Conservation (phyloP, 1,140 invertebrate genomes). For the Danaus melanippus region DNA sequence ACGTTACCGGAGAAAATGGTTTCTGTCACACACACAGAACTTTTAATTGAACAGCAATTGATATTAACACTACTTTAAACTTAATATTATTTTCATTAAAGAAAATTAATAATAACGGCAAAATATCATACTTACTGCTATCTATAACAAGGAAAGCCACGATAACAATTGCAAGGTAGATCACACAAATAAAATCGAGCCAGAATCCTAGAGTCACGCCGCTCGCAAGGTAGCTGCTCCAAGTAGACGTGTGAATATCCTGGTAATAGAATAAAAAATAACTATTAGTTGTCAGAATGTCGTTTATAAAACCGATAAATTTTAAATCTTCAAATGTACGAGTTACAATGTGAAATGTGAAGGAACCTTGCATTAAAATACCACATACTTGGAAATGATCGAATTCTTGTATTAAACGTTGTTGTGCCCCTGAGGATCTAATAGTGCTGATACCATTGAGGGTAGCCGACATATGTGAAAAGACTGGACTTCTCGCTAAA, state of each 20-base stretch:
- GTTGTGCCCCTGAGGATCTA: constrained; percentile 78
- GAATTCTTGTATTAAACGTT: constrained; percentile 80
- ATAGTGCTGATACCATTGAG: constrained; percentile 87
- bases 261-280: constrained; percentile 11
- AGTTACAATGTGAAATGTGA: no score
- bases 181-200: constrained; percentile 77
- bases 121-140: constrained; percentile 49
- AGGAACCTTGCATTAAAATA: no score
- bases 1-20: constrained; percentile 76
- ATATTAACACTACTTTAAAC: no score
- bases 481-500: constrained; percentile 83
- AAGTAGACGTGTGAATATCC: constrained; percentile 66
- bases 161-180: constrained; percentile 72
- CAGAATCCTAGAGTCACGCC: constrained; percentile 71
- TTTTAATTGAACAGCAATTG: no score
- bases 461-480: constrained; percentile 85
- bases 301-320: no score
- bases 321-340: no score
- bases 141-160: constrained; percentile 69
- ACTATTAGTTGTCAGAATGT: no score
- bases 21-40: constrained; percentile 36
- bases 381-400: constrained; percentile 69
- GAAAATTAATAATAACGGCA: no score
- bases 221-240: constrained; percentile 64
- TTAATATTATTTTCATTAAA: no score